phyloP scores from a whole-genome alignment of 1,140 invertebrate species.

The Aphis gossypii region DNA sequence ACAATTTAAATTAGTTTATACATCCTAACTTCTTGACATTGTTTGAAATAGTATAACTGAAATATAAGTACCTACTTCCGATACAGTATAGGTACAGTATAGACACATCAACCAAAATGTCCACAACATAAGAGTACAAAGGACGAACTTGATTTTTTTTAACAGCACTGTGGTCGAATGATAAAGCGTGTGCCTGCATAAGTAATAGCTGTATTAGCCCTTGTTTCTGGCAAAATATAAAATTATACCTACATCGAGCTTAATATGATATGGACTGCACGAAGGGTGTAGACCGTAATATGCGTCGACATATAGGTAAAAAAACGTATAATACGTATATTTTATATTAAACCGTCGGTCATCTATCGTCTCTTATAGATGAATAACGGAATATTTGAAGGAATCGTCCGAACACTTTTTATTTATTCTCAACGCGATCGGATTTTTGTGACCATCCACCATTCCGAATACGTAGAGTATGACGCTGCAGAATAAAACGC shows the following conservation, averaged over 20 bases:
- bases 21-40: not conserved
- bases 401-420: not conserved
- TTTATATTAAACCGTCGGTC: not conserved
- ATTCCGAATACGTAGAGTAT: not conserved
- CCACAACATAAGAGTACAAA: not conserved
- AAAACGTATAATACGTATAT: not conserved
- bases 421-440: constrained; percentile 41
- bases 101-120: not conserved
- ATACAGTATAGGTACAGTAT: not conserved
- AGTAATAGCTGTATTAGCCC: not conserved
- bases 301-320: not conserved
- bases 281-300: not conserved
- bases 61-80: not conserved
- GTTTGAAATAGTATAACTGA: not conserved
- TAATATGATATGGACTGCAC: not conserved
- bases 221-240: not conserved
- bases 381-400: constrained; percentile 28
- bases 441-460: not conserved
- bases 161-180: not conserved
- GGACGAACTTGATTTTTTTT: not conserved
- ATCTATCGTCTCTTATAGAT: not conserved
- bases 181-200: not conserved
- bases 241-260: not conserved
- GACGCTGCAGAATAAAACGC: not conserved
- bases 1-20: not conserved